Evolutionary conservation across 2,113 vertebrate genomes (phyloP).

Genomic region (Eretmochelys imbricata): DNA sequence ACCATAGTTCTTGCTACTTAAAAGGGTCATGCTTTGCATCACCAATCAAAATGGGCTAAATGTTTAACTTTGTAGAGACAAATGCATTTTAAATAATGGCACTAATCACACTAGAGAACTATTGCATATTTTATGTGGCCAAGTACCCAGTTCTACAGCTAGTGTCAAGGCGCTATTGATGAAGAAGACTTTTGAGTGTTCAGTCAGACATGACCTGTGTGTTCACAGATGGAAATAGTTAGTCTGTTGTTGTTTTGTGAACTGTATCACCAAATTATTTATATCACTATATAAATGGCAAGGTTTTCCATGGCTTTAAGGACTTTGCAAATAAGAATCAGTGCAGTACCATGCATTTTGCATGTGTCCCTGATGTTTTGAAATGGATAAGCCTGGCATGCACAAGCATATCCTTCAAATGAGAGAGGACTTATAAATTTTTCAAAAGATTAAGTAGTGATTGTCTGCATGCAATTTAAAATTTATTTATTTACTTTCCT

Average conservation of each 20-base stretch:
- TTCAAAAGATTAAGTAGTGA: not conserved
- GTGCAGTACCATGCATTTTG: not conserved
- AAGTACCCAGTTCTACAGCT: not conserved
- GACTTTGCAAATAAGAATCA: not conserved
- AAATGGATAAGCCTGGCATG: not conserved
- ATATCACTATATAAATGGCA: not conserved
- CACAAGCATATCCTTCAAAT: not conserved
- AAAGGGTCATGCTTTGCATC: slow-evolving; percentile 11
- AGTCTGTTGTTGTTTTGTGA: not conserved
- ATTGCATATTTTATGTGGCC: slow-evolving; percentile 14
- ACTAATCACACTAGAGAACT: not conserved
- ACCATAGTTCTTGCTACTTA: not conserved
- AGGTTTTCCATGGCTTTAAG: not conserved
- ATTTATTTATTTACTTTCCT: not conserved
- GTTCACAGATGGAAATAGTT: not conserved
- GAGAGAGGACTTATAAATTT: not conserved
- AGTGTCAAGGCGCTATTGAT: not conserved
- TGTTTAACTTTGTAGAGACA: slow-evolving; percentile 12
- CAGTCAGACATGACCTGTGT: not conserved
- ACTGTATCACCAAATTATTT: not conserved
- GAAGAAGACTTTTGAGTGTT: not conserved
- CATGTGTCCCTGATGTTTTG: not conserved
- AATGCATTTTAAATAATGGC: not conserved
- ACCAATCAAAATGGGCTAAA: slow-evolving; percentile 22
- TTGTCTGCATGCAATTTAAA: not conserved